phyloP scores from a whole-genome alignment of 2,113 vertebrate species.

The Colaptes auratus region DNA sequence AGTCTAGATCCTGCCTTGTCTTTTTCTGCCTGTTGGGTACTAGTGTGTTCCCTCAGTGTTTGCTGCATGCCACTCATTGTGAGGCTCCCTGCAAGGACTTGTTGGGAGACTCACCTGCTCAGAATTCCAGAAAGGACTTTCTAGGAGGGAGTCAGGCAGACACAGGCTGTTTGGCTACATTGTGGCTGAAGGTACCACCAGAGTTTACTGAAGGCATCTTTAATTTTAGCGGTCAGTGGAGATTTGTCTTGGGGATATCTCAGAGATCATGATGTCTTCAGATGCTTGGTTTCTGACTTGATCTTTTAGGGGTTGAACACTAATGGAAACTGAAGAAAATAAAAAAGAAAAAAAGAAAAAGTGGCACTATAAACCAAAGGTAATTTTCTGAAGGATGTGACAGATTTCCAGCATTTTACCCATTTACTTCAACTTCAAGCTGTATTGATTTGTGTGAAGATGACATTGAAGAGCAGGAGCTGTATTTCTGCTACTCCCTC shows the following conservation, averaged over 20 bases:
- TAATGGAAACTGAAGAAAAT: background rate
- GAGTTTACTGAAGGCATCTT: background rate
- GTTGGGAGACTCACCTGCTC: background rate
- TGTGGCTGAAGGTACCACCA: background rate
- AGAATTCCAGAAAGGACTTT: background rate
- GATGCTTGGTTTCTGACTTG: background rate
- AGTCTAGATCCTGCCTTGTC: background rate
- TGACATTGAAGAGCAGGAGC: background rate
- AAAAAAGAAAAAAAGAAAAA: background rate
- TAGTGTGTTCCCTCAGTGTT: background rate
- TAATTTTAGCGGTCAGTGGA: background rate
- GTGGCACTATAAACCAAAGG: background rate
- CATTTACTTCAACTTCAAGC: background rate
- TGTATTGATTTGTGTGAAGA: background rate
- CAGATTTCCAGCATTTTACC: background rate
- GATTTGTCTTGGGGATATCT: background rate
- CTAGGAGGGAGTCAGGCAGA: background rate
- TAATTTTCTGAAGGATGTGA: background rate
- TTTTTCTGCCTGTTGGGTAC: background rate
- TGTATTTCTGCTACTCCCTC: background rate
- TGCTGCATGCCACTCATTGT: rapidly evolving
- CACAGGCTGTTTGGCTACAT: background rate
- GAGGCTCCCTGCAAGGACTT: background rate
- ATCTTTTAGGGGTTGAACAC: background rate
- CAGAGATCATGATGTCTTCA: background rate